Evolutionary conservation across 2,113 vertebrate species (phyloP).

Genomic region (Procavia capensis): DNA sequence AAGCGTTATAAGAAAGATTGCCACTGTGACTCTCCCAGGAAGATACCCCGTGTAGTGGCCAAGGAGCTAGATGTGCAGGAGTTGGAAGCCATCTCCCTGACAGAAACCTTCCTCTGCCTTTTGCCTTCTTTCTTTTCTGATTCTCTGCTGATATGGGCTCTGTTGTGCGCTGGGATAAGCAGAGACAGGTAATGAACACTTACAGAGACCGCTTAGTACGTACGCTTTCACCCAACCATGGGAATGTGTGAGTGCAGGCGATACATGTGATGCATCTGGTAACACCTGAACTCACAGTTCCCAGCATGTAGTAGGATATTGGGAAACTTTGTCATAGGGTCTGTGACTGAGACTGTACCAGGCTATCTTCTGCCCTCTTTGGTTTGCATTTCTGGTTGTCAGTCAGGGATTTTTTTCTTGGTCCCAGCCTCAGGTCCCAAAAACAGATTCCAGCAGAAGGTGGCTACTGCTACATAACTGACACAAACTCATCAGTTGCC

Average conservation of each 20-base stretch:
- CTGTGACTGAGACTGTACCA: background rate
- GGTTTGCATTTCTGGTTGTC: background rate
- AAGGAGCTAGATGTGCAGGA: background rate
- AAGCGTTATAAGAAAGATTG: no score
- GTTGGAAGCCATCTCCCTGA: background rate
- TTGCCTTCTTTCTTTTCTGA: background rate
- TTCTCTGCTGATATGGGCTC: background rate
- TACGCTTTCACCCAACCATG: background rate
- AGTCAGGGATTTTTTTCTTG: background rate
- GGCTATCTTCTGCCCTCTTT: background rate
- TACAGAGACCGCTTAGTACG: background rate
- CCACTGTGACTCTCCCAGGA: background rate
- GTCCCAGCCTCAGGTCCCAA: background rate
- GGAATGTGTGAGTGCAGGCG: background rate
- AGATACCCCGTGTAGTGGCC: background rate
- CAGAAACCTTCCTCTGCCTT: background rate
- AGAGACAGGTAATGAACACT: background rate
- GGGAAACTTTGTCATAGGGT: background rate
- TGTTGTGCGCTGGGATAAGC: fast-evolving
- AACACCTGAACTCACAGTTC: background rate
- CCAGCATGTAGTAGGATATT: background rate
- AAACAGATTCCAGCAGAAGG: background rate
- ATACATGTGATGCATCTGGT: background rate
- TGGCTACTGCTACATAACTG: background rate
- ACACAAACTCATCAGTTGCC: background rate